Evolutionary conservation across 2,113 vertebrate genomes (phyloP).

Genomic region (Ellobius talpinus): DNA sequence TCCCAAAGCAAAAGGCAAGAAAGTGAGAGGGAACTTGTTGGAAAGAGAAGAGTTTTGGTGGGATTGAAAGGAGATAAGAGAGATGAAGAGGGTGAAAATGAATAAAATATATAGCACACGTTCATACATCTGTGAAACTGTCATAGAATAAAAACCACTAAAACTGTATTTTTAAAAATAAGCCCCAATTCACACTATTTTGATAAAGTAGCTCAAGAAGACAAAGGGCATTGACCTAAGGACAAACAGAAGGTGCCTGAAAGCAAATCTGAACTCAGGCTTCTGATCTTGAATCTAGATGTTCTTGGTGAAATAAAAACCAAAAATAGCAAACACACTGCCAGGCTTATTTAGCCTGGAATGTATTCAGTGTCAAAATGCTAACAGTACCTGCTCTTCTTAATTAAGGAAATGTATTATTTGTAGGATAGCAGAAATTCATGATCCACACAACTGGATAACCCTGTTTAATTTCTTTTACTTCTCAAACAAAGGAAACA

Average conservation of each 20-base stretch:
- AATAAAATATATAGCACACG: too few species aligned
- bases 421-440: conserved; percentile 31
- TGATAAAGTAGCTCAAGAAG: background rate
- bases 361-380: conserved; percentile 63
- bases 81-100: background rate
- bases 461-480: conserved; percentile 44
- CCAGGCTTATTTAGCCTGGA: conserved; percentile 54
- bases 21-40: background rate
- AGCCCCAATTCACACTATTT: background rate
- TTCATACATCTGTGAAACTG: background rate
- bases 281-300: background rate
- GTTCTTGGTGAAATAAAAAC: background rate
- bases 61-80: too few species aligned
- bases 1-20: background rate
- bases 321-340: conserved; percentile 26
- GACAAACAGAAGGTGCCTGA: background rate
- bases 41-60: background rate
- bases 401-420: conserved; percentile 65
- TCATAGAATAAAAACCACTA: background rate
- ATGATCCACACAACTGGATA: conserved; percentile 14
- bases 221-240: background rate
- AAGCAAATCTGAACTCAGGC: background rate
- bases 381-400: conserved; percentile 28
- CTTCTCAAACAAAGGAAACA: background rate
- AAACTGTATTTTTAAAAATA: background rate